These are phyloP conservation scores for Cydia pomonella DNA, from an alignment of 1,140 invertebrate species.

Conservation along the genomic window DNA sequence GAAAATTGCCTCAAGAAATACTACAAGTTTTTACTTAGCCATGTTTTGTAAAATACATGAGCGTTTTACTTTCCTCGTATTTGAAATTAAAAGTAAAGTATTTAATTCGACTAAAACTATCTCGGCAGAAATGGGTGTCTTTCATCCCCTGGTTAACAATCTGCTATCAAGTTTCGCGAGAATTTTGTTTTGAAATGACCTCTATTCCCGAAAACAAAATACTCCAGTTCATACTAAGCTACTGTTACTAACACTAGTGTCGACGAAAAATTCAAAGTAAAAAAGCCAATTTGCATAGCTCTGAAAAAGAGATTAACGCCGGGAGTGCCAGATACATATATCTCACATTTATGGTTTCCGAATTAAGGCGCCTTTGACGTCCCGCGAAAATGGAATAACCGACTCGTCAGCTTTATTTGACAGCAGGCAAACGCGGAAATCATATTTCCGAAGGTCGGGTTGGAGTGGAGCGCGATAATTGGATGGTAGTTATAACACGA, in stretches of 20 bases:
- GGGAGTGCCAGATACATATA: neutral
- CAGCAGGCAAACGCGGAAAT: slow-evolving; percentile 5
- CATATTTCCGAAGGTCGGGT: slow-evolving; percentile 5
- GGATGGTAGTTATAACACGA: neutral
- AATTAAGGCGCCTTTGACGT: slow-evolving; percentile 1
- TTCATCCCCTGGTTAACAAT: too few relatives aligned
- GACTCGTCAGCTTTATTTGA: slow-evolving; percentile 8
- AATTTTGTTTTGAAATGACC: too few relatives aligned
- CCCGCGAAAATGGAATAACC: slow-evolving; percentile 13
- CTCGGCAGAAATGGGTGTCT: too few relatives aligned
- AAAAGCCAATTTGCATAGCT: neutral
- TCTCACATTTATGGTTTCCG: neutral
- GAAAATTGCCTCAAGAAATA: too few relatives aligned
- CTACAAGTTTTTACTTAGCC: too few relatives aligned
- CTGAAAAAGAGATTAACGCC: slow-evolving; percentile 16
- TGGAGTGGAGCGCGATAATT: slow-evolving; percentile 6
- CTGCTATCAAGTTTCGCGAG: too few relatives aligned
- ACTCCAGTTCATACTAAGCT: neutral
- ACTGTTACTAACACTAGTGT: neutral
- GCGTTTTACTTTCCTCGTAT: too few relatives aligned
- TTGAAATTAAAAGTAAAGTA: too few relatives aligned
- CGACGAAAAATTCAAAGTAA: neutral
- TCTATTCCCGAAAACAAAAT: too few relatives aligned
- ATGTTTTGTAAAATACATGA: too few relatives aligned
- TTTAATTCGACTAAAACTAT: too few relatives aligned